Evolutionary conservation across 2,888 invertebrate species (phyloP), one percentile per base, ranked within the genome.

Genomic region (Hemithea aestivaria): DNA sequence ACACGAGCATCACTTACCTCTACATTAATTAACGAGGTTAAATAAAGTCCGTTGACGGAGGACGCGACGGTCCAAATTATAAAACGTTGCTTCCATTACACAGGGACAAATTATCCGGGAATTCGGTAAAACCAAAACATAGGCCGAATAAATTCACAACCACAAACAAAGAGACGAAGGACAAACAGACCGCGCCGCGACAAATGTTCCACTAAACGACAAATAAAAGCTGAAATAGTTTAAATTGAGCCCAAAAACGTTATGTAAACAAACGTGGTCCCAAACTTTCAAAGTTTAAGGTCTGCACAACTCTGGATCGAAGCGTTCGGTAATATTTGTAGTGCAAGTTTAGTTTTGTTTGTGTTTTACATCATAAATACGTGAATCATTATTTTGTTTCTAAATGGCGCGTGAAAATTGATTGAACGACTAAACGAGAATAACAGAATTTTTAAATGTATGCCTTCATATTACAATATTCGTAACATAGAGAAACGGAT

Each of bases 181-280:
- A 40, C 55, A 51, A 54, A 53, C 64, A 61, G 56, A 69, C 78
- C 78, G 59, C 76, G 65, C 42, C 48, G 72, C 73, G 71, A 73
- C 76, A 76, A 79, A 78, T 74, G 76, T 75, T 75, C 66, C 67
- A 73, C 76, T 82, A 82, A 84, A 82, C 79, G 84, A 80, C 80
- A 83, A 81, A 80, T 83, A 83, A 83, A 81, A 82, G 76, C 79
- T 47, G 65, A 73, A 66, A 79, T 83, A 81, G 84, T 85, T 83
- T 82, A 82, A 87, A 83, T 83, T 83, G 76, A 73, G 67, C 42
- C 82, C 84, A 80, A 82, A 84, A 83, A 83, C 78, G 79, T 71
- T 71, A 72, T 69, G 73, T 75, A 82, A 80, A 82, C 84, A 81
- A 79, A 76, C 76, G 71, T 55, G 65, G 59, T 62, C 45, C 48